phyloP scores from a whole-genome alignment of 2,888 invertebrate genomes.

The Drosophila niveifrons region DNA sequence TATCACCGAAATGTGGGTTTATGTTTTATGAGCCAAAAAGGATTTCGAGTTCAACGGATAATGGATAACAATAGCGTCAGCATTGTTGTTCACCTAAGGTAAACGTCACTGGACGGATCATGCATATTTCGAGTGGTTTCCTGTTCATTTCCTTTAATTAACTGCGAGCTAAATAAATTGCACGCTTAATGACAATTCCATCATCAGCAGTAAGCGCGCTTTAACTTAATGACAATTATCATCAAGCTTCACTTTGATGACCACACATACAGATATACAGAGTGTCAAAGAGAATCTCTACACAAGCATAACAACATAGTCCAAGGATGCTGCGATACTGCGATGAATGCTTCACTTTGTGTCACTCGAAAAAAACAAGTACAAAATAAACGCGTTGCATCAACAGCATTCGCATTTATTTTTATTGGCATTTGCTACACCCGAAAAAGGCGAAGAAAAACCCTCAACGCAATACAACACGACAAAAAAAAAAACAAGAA shows the following conservation, averaged over 20 bases:
- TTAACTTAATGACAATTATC: conserved; percentile 60
- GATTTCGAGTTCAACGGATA: conserved; percentile 6
- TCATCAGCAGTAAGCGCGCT: conserved; percentile 28
- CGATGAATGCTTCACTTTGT: conserved; percentile 48
- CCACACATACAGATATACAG: conserved; percentile 24
- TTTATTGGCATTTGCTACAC: conserved; percentile 72
- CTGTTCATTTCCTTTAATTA: conserved; percentile 55
- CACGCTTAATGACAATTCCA: conserved; percentile 49
- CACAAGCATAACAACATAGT: conserved; percentile 39
- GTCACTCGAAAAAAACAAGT: background rate
- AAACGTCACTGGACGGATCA: background rate
- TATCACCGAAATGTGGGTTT: conserved; percentile 62
- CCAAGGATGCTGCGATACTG: conserved; percentile 39
- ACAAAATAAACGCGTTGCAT: conserved; percentile 55
- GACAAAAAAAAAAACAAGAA: conserved; percentile 30
- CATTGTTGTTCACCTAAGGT: background rate
- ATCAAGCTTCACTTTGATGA: conserved; percentile 51
- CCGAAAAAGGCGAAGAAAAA: conserved; percentile 21
- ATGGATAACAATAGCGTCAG: background rate
- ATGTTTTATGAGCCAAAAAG: conserved; percentile 63
- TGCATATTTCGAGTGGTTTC: conserved; percentile 10
- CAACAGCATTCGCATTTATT: conserved; percentile 71
- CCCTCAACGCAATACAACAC: conserved; percentile 10
- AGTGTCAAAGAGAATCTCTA: conserved; percentile 53
- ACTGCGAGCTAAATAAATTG: conserved; percentile 49